A percentile compares a stretch with the other conserved stretches of the same genome.
phyloP scores from a whole-genome alignment of 2,797 vertebrate species.

The Sebastes miniatus region DNA sequence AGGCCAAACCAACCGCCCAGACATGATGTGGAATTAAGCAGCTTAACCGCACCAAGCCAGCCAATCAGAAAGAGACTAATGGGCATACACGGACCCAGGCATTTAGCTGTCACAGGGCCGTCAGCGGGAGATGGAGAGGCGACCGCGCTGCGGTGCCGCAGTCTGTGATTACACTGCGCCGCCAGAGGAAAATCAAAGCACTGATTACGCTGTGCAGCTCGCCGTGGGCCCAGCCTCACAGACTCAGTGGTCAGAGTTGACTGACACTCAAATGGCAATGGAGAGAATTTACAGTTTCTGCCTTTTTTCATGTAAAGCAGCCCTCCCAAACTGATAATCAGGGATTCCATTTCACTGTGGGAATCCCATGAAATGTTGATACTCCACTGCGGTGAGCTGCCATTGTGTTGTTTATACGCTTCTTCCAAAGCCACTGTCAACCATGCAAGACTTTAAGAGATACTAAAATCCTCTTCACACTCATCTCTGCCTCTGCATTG shows the following conservation, averaged over 20 bases:
- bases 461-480: conserved; percentile 48
- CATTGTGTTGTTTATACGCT: conserved; percentile 32
- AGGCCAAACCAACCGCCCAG: conserved; percentile 53
- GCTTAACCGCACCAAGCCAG: conserved; percentile 55
- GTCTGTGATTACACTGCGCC: conserved; percentile 67
- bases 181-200: conserved; percentile 73
- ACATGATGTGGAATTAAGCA: conserved; percentile 75
- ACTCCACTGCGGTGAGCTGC: neutral
- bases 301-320: conserved; percentile 28
- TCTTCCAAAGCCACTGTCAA: conserved; percentile 19
- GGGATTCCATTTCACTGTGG: conserved; percentile 40
- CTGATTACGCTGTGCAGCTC: conserved; percentile 70
- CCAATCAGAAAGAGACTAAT: conserved; percentile 74
- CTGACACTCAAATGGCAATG: conserved; percentile 62
- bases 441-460: conserved; percentile 21
- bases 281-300: conserved; percentile 54
- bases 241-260: conserved; percentile 59
- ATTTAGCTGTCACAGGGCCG: conserved; percentile 76
- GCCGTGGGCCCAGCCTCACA: conserved; percentile 48
- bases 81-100: conserved; percentile 54
- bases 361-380: conserved; percentile 35
- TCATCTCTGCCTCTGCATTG: conserved; percentile 36
- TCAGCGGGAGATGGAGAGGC: conserved; percentile 62
- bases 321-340: conserved; percentile 37
- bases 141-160: conserved; percentile 59